Base-by-base conservation (phyloP, 1,140 invertebrate genomes). In the Megalopta genalis region DNA sequence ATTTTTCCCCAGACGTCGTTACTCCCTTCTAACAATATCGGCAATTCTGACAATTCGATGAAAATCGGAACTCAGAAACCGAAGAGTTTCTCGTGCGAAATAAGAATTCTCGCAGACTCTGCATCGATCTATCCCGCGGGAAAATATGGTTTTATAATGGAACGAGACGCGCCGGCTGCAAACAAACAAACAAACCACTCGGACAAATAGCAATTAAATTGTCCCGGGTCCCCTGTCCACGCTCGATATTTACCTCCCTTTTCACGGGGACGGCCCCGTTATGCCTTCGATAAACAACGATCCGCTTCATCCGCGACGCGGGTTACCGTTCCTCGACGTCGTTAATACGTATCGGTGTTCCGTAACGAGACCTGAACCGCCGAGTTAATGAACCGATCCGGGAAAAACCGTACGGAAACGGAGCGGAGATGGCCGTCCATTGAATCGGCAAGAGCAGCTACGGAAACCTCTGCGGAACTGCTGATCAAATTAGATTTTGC, bases 231-330 rank as follows among this genome's bases (percentile, higher is more conserved):
- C n/a, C 46, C 2, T 54, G 21, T 37, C 46, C 10, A 18, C 7
- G 60, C 7, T 64, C 21, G 32, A 23, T 49, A 37, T 52, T 25
- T 62, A 46, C 25, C 12, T 27, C 42, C 10, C 46, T 49, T 62
- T 39, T 8, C 42, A 10, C 37, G 14, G n/a, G n/a, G 14, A 23
- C 27, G 42, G 3, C 37, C 52, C 66, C 52, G 18, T 68, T 68
- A 69, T 59, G 21, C 18, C 25, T 23, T 69, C 74, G 66, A 69
- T 46, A 77, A 77, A 77, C 39, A 59, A 76, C 39, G 27, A 76
- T 70, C 21, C 25, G 66, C 42, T 76, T 67, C 27, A 54, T 65
- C 16, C 21, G 69, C 4, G 49, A 4, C 25, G 2, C 10, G 4
- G 8, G 32, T 32, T 39, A 68, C 73, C 37, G 54, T 77, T 49